A percentile compares a stretch with the other conserved stretches of the same genome.
These are phyloP conservation scores for Etheostoma cragini DNA, from an alignment of 2,113 vertebrate genomes.

Conservation along the genomic window DNA sequence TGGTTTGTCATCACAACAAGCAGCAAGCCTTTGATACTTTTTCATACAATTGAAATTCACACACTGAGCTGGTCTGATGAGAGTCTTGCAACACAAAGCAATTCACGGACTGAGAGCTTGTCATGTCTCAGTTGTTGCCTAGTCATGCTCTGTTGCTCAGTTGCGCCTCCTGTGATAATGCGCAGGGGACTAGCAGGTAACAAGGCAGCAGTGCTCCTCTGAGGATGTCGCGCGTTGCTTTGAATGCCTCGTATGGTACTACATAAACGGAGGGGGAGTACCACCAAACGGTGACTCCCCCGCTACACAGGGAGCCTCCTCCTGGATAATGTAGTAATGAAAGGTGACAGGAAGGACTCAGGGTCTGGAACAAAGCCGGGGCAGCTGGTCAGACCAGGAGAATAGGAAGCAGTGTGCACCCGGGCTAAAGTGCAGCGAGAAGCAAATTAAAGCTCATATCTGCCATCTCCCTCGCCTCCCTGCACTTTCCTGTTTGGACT, in stretches of 20 bases:
- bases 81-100: slow-evolving; percentile 39
- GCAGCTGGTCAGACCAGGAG: slow-evolving; percentile 87
- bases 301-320: slow-evolving; percentile 76
- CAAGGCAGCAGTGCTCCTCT: slow-evolving; percentile 66
- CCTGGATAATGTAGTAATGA: slow-evolving; percentile 90
- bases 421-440: slow-evolving; percentile 91
- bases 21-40: slow-evolving; percentile 4
- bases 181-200: slow-evolving; percentile 75
- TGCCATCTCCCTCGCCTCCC: slow-evolving; percentile 93
- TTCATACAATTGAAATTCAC: slow-evolving; percentile 49
- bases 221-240: slow-evolving; percentile 65
- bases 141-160: slow-evolving; percentile 71
- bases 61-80: slow-evolving; percentile 13
- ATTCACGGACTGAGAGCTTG: slow-evolving; percentile 55
- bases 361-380: slow-evolving; percentile 88
- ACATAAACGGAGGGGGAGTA: slow-evolving; percentile 78
- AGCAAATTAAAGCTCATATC: slow-evolving; percentile 97
- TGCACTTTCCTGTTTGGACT: slow-evolving; percentile 99
- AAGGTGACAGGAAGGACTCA: slow-evolving; percentile 94
- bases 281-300: slow-evolving; percentile 80
- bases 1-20: slow-evolving; percentile 25
- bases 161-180: slow-evolving; percentile 70
- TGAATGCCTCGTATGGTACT: slow-evolving; percentile 70
- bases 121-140: slow-evolving; percentile 67
- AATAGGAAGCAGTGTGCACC: slow-evolving; percentile 88